These are phyloP conservation scores for Cephalophus harveyi DNA, from an alignment of 2,113 vertebrate species.

Conservation along the genomic window DNA sequence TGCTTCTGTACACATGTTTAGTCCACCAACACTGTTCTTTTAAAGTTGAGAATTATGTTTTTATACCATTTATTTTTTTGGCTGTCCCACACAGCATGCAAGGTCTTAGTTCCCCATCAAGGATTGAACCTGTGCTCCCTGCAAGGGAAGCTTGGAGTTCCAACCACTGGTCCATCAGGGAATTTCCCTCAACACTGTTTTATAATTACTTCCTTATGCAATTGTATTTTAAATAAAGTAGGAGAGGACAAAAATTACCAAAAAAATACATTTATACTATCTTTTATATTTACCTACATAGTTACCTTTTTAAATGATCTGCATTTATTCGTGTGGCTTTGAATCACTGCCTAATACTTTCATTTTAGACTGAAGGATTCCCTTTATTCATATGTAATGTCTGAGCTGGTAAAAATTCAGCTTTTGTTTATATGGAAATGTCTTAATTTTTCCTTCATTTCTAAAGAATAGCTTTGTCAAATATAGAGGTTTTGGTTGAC, in stretches of 20 bases:
- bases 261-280: neutral
- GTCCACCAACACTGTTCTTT: neutral
- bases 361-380: neutral
- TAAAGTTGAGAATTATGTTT: neutral
- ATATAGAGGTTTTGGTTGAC: neutral
- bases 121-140: neutral
- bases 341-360: neutral
- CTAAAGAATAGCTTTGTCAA: neutral
- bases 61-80: neutral
- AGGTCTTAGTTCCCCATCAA: neutral
- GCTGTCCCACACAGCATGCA: neutral
- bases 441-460: neutral
- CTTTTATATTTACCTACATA: neutral
- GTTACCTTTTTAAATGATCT: neutral
- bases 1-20: neutral
- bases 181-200: neutral
- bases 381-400: neutral
- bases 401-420: neutral
- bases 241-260: neutral
- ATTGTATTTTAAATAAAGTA: neutral
- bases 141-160: neutral
- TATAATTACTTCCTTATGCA: neutral
- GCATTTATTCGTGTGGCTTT: neutral
- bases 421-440: slow-evolving; percentile 3
- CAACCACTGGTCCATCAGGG: neutral